A percentile compares a stretch with the other conserved stretches of the same genome.
Conservation (phyloP, 2,113 vertebrate species). For the Rhinoptilus africanus region DNA sequence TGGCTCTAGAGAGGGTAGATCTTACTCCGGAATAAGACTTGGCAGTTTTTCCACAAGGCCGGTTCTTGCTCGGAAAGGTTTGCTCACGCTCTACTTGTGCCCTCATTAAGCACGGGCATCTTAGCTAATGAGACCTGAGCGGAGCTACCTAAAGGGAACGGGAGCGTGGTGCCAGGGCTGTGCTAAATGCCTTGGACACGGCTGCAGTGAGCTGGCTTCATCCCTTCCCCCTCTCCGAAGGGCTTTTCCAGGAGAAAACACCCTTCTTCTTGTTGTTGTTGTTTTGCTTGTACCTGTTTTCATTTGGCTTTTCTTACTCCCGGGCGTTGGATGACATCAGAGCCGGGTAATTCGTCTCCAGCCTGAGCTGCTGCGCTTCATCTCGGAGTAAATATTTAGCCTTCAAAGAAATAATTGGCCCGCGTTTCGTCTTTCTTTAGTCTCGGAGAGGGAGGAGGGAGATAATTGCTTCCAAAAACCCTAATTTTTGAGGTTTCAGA, state of each 20-base stretch:
- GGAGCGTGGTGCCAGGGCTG: neutral
- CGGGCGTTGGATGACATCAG: conserved; percentile 18
- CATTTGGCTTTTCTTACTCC: neutral
- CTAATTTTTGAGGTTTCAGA: conserved; percentile 56
- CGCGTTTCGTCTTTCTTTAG: neutral
- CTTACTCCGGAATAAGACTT: neutral
- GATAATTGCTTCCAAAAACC: conserved; percentile 17
- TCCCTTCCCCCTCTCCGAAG: neutral
- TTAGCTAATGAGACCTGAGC: neutral
- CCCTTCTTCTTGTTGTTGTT: neutral
- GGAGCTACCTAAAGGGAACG: neutral
- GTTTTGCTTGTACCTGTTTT: neutral
- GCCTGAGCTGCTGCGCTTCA: neutral
- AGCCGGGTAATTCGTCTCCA: neutral
- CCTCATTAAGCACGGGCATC: neutral
- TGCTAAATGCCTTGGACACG: neutral
- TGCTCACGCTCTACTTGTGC: accelerated
- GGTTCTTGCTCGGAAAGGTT: neutral
- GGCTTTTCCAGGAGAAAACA: neutral
- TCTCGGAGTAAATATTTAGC: conserved; percentile 35
- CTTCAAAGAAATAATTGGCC: conserved; percentile 52
- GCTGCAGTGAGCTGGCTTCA: neutral
- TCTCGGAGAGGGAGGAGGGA: neutral
- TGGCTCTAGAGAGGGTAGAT: neutral
- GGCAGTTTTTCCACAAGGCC: neutral